phyloP scores from a whole-genome alignment of 2,888 invertebrate species.

The Syrista parreyssii region DNA sequence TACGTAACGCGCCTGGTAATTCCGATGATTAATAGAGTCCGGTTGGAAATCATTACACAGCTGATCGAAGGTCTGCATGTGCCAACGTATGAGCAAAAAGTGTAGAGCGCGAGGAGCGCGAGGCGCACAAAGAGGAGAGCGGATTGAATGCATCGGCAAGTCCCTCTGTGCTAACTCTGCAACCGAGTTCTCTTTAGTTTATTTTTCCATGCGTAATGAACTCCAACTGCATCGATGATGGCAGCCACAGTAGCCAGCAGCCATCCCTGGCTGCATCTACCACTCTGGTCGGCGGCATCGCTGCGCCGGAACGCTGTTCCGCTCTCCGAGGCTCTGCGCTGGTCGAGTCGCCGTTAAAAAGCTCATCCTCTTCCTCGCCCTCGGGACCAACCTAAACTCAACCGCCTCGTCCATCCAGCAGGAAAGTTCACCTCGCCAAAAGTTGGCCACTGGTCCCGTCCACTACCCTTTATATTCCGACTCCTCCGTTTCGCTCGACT shows the following conservation, averaged over 20 bases:
- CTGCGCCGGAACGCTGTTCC: slow-evolving; percentile 22
- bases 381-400: no score
- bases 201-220: slow-evolving; percentile 59
- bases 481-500: no score
- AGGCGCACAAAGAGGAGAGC: neutral
- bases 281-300: neutral
- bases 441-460: no score
- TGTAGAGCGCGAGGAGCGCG: neutral
- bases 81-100: neutral
- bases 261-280: no score
- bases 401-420: no score
- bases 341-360: no score
- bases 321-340: no score
- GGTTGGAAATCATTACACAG: slow-evolving; percentile 54
- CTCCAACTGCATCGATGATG: slow-evolving; percentile 38
- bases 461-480: no score
- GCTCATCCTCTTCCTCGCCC: no score
- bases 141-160: slow-evolving; percentile 7
- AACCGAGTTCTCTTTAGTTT: slow-evolving; percentile 45
- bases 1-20: slow-evolving; percentile 34
- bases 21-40: slow-evolving; percentile 54
- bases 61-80: slow-evolving; percentile 40
- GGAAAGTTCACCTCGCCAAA: no score
- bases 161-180: slow-evolving; percentile 20
- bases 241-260: slow-evolving; percentile 7